phyloP scores from a whole-genome alignment of 2,113 vertebrate genomes.

The Ptychochromis oligacanthus region DNA sequence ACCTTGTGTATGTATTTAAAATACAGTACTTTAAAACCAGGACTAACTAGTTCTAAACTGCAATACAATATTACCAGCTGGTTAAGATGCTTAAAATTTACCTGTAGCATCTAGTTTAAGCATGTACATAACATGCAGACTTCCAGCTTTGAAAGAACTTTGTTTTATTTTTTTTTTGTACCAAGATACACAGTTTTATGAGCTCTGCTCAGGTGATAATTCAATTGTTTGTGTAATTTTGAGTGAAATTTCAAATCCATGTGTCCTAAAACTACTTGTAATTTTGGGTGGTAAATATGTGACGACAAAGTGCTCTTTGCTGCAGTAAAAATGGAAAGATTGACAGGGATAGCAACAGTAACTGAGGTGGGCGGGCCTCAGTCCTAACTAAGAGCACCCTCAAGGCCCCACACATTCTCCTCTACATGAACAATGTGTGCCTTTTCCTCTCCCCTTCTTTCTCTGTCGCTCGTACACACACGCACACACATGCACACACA shows the following conservation, averaged over 20 bases:
- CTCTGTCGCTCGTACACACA: neutral
- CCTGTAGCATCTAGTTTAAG: neutral
- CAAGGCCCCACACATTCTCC: conserved; percentile 27
- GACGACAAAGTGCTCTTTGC: neutral
- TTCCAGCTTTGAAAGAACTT: neutral
- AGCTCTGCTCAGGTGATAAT: neutral
- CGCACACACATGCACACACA: conserved; percentile 55
- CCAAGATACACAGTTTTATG: neutral
- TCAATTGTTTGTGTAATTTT: neutral
- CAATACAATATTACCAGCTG: neutral
- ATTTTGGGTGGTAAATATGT: neutral
- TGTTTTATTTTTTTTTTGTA: neutral
- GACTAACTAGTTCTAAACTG: neutral
- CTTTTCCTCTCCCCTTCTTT: conserved; percentile 14
- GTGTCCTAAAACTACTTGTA: neutral
- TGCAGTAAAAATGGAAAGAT: neutral
- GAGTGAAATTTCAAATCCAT: neutral
- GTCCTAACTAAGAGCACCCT: neutral
- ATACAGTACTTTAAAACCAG: neutral
- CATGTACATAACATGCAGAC: neutral
- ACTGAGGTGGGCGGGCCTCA: neutral
- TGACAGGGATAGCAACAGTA: neutral
- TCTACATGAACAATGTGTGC: conserved; percentile 5
- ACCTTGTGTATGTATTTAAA: neutral
- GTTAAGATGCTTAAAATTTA: neutral